phyloP scores from a whole-genome alignment of 2,113 vertebrate genomes.

The Neotragus moschatus region DNA sequence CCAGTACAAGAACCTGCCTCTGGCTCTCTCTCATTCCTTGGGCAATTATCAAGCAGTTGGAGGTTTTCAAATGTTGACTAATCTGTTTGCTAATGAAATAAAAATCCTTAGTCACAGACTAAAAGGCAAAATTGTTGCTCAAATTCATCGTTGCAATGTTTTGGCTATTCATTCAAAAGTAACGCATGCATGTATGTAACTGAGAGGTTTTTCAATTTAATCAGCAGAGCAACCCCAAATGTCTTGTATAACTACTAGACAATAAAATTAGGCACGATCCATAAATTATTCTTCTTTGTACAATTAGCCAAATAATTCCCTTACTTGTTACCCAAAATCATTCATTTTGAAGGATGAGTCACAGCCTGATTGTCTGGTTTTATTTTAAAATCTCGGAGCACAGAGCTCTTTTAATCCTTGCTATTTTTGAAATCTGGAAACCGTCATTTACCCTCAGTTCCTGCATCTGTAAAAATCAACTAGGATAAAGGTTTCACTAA shows the following conservation, averaged over 20 bases:
- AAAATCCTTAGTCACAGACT: not conserved
- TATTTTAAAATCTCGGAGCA: not conserved
- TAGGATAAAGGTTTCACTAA: not conserved
- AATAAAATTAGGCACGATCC: not conserved
- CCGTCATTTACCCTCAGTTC: not conserved
- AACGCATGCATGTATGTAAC: not conserved
- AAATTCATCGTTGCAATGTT: not conserved
- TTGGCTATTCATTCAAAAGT: not conserved
- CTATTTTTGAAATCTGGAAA: not conserved
- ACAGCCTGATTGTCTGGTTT: not conserved
- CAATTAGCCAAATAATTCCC: not conserved
- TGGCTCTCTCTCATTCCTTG: not conserved
- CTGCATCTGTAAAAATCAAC: not conserved
- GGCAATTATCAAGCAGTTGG: not conserved
- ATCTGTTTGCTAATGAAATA: not conserved
- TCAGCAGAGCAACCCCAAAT: not conserved
- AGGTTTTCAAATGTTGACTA: constrained; percentile 8
- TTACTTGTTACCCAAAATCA: not conserved
- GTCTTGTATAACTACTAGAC: not conserved
- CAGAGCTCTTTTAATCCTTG: not conserved
- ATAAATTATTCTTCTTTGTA: not conserved
- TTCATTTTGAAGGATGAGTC: not conserved
- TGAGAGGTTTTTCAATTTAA: not conserved
- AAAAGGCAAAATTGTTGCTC: not conserved
- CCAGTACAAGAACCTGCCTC: not conserved